A percentile compares a stretch with the other conserved stretches of the same genome.
Evolutionary conservation across 1,140 invertebrate species (phyloP).

Genomic region (Chrysomallon squamiferum): DNA sequence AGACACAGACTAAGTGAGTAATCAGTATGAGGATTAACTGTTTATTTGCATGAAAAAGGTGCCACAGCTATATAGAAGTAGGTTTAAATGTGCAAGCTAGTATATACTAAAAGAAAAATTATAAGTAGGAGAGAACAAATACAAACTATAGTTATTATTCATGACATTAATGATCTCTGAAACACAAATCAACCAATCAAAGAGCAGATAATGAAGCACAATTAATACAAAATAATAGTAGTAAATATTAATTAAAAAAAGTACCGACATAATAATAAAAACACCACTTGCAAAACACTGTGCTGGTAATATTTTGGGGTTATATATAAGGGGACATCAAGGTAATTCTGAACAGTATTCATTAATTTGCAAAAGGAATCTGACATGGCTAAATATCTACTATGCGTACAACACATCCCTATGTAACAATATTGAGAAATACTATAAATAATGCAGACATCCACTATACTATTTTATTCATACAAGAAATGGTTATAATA

Average conservation of each 20-base stretch:
- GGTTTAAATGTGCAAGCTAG: no score
- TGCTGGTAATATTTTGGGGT: not conserved
- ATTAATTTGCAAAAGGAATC: not conserved
- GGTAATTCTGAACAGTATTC: not conserved
- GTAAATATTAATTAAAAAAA: no score
- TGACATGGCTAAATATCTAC: not conserved
- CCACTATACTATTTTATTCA: slow-evolving; percentile 10
- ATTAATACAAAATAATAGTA: not conserved
- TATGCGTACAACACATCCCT: not conserved
- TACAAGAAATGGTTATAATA: slow-evolving; percentile 1
- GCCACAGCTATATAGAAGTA: not conserved
- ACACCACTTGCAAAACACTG: not conserved
- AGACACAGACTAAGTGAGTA: not conserved
- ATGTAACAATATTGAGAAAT: slow-evolving; percentile 3
- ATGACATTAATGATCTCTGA: not conserved
- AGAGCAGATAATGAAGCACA: not conserved
- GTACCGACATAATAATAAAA: no score
- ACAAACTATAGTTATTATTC: not conserved
- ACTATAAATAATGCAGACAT: slow-evolving; percentile 8
- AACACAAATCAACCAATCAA: not conserved
- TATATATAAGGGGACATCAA: not conserved
- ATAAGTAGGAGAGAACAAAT: not conserved
- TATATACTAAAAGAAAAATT: not conserved
- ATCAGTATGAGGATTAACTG: not conserved
- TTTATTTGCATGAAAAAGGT: slow-evolving; percentile 3